A percentile compares a stretch with the other conserved stretches of the same genome.
Conservation (phyloP, 1,140 invertebrate genomes). For the Aradophagus sp. region DNA sequence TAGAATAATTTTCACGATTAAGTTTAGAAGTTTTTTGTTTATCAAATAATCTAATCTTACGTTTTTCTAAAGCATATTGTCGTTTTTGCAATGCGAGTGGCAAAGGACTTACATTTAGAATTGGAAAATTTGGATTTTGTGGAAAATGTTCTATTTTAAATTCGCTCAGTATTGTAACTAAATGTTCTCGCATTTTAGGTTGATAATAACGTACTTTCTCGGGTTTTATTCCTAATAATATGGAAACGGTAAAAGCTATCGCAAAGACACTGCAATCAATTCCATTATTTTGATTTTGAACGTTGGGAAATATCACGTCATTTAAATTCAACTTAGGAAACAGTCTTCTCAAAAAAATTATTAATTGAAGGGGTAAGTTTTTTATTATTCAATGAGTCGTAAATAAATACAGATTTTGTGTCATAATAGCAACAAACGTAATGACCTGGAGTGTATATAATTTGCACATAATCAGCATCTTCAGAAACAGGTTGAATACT, state of each 20-base stretch:
- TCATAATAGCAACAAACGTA: slow-evolving; percentile 7
- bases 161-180: slow-evolving; percentile 4
- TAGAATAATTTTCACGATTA: no score
- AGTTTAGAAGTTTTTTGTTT: neutral
- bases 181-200: slow-evolving; percentile 9
- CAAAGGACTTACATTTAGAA: neutral
- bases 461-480: slow-evolving; percentile 2
- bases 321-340: slow-evolving; percentile 12
- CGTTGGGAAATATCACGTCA: slow-evolving; percentile 6
- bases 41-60: neutral
- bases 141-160: no score
- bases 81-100: neutral
- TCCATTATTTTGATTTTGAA: slow-evolving; percentile 20
- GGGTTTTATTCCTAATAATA: slow-evolving; percentile 4
- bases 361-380: neutral
- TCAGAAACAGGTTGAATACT: neutral
- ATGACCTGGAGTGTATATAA: slow-evolving; percentile 1
- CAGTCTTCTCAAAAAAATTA: slow-evolving; percentile 16
- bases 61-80: no score
- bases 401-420: neutral
- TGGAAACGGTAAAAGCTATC: slow-evolving; percentile 23
- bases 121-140: no score
- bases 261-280: slow-evolving; percentile 30
- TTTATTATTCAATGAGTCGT: slow-evolving; percentile 8
- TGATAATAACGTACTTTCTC: slow-evolving; percentile 5